These are phyloP conservation scores for Leptogaster cylindrica DNA, from an alignment of 2,888 invertebrate genomes.

Conservation along the genomic window DNA sequence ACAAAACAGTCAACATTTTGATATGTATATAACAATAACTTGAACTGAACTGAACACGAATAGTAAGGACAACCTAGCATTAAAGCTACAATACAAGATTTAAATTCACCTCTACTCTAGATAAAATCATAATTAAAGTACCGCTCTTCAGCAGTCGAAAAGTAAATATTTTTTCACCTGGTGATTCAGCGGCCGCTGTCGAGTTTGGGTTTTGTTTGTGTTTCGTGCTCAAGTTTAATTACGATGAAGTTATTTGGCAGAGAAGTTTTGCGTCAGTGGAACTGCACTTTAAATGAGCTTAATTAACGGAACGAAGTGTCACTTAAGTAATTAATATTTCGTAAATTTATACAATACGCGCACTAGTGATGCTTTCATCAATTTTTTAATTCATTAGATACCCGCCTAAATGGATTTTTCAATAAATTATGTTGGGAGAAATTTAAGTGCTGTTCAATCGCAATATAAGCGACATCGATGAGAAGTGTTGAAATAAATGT, in stretches of 20 bases:
- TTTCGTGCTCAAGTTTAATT: slow-evolving; percentile 34
- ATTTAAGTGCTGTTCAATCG: too few relatives aligned
- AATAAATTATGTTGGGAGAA: slow-evolving; percentile 13
- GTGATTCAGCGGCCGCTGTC: slow-evolving; percentile 17
- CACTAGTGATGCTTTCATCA: neutral
- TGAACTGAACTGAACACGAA: slow-evolving; percentile 1
- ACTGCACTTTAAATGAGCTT: slow-evolving; percentile 22
- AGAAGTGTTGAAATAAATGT: too few relatives aligned
- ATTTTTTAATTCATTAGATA: too few relatives aligned
- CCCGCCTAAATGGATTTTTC: neutral
- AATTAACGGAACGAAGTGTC: slow-evolving; percentile 18
- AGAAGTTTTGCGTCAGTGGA: slow-evolving; percentile 15
- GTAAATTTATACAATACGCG: neutral
- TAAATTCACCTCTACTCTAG: slow-evolving; percentile 19
- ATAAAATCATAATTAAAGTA: slow-evolving; percentile 21
- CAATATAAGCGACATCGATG: too few relatives aligned
- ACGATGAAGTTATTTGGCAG: slow-evolving; percentile 16
- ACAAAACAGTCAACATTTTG: slow-evolving; percentile 48
- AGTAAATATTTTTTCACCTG: slow-evolving; percentile 14
- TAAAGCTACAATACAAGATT: slow-evolving; percentile 21
- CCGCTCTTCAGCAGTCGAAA: slow-evolving; percentile 5
- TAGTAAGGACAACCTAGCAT: slow-evolving; percentile 10
- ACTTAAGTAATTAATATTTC: slow-evolving; percentile 7
- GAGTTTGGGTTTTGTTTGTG: slow-evolving; percentile 24
- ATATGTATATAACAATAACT: slow-evolving; percentile 38